Base-by-base conservation (phyloP, 2,113 vertebrate genomes). In the Chlorodrepanis virens region DNA sequence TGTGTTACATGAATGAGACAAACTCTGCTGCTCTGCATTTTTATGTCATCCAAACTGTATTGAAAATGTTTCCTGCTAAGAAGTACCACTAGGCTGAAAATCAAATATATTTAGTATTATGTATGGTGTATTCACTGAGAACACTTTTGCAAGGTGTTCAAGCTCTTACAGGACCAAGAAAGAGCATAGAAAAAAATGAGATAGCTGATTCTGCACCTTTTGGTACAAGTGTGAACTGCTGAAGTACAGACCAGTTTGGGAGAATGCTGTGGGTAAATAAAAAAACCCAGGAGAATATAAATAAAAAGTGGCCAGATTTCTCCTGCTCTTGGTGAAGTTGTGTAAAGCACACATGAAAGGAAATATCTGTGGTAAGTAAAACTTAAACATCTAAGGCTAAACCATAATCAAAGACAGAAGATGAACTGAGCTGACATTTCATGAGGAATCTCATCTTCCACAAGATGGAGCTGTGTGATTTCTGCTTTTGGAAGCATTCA, bases 391-490 rank as follows among this genome's bases (percentile, higher is more conserved):
- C 23, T 82, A 29, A 89, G 33, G 29, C 50, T 53, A 70, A 86
- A 56, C 77, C 10, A 7, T 59, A 87, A 39, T 14, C 28, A 42
- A 44, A 60, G 12, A 10, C 25, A 56, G 61, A 44, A 45, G 52
- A 56, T 77, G 50, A 87, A 47, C 33, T 13, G 33, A 69, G 16
- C n/a, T 49, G 81, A 49, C 20, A 6, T 68, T 49, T 42, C 50
- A 47, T 5, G 11, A 42, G 74, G 54, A 91, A 74, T 49, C 13
- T 1, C 37, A n/a, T 49, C 49, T 42, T 89, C 97, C 98, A 97
- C 96, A 84, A 98, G 98, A 95, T 98, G 98, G 98, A 94, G 89
- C 97, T 98, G 87, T 93, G 78, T 45, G 67, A 96, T 89, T 95
- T 96, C 94, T 97, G 59, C 54, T n/a, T 83, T 81, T 74, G 67